phyloP scores from a whole-genome alignment of 2,113 vertebrate genomes.

The Balaeniceps rex region DNA sequence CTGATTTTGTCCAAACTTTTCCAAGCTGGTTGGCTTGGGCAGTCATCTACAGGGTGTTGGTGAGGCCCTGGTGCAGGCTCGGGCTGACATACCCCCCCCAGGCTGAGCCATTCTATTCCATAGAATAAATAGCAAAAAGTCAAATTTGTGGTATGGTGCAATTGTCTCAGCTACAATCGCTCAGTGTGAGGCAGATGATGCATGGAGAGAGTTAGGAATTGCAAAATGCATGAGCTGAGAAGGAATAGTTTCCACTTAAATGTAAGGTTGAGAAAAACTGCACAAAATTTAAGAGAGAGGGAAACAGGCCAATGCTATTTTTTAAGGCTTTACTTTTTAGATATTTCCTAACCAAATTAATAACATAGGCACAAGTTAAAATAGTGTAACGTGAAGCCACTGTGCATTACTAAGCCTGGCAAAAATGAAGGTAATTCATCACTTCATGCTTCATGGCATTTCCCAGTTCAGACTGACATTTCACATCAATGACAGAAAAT shows the following conservation, averaged over 20 bases:
- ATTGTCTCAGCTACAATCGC: not conserved
- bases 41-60: rapidly evolving
- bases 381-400: not conserved
- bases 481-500: not conserved
- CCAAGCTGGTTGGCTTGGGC: not conserved
- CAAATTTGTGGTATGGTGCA: not conserved
- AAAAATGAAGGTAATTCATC: not conserved
- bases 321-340: not conserved
- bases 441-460: not conserved
- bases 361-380: not conserved
- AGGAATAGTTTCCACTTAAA: not conserved
- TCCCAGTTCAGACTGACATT: not conserved
- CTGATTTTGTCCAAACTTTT: not conserved
- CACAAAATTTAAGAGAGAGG: not conserved
- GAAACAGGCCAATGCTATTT: not conserved
- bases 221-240: not conserved
- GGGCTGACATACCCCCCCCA: rapidly evolving
- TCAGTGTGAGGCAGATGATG: not conserved
- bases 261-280: not conserved
- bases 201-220: not conserved
- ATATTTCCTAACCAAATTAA: not conserved
- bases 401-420: not conserved
- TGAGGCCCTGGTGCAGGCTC: not conserved
- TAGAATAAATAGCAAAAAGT: not conserved
- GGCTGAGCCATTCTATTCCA: not conserved